Evolutionary conservation across 2,888 invertebrate genomes (phyloP).

Genomic region (Morinoia aosen): DNA sequence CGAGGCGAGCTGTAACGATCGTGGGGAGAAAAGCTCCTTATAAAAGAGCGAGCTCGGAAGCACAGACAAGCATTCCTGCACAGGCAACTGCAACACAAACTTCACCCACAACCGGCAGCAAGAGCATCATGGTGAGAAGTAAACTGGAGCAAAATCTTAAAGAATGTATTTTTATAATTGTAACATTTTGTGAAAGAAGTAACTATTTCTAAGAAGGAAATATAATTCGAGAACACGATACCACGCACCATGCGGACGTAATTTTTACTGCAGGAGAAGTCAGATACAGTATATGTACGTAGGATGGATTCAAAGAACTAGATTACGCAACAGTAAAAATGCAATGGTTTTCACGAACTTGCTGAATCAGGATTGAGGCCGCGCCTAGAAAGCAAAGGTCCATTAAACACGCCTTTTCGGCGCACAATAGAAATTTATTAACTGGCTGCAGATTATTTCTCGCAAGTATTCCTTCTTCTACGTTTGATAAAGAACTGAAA

Average conservation of each 20-base stretch:
- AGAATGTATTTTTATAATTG: not conserved
- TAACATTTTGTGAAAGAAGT: not conserved
- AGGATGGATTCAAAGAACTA: not conserved
- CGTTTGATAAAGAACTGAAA: not conserved
- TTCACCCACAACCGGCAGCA: not conserved
- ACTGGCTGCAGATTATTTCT: not conserved
- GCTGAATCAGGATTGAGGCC: not conserved
- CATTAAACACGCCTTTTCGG: not conserved
- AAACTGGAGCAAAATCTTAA: not conserved
- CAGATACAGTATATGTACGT: not conserved
- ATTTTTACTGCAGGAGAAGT: not conserved
- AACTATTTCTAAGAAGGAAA: not conserved
- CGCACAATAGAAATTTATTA: not conserved
- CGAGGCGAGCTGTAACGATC: not conserved
- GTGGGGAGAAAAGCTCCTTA: conserved; percentile 1
- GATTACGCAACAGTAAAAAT: not conserved
- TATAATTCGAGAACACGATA: not conserved
- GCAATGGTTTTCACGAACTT: not conserved
- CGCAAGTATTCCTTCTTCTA: not conserved
- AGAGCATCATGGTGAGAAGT: not conserved
- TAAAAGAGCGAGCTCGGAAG: conserved; percentile 19
- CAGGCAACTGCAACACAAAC: not conserved
- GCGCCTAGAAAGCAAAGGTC: not conserved
- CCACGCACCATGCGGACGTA: not conserved
- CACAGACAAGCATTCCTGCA: conserved; percentile 22